phyloP scores from a whole-genome alignment of 2,797 vertebrate genomes.

The Phalanger gymnotis region DNA sequence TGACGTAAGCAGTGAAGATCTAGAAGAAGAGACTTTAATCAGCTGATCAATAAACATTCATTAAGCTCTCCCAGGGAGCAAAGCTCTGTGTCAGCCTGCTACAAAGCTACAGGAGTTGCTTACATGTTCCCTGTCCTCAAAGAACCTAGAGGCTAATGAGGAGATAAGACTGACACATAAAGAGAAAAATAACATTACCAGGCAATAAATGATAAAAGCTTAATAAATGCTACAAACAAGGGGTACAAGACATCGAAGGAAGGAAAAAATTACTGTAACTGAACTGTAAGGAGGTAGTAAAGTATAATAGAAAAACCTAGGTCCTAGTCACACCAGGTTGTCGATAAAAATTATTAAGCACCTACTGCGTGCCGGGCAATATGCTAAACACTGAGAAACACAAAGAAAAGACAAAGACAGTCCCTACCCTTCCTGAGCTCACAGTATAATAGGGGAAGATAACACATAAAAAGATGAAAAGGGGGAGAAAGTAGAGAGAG shows the following conservation, averaged over 20 bases:
- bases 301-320: not conserved
- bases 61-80: not conserved
- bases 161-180: not conserved
- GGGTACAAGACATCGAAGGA: not conserved
- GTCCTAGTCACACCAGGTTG: not conserved
- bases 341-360: not conserved
- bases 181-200: not conserved
- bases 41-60: not conserved
- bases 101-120: not conserved
- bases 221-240: not conserved
- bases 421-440: not conserved
- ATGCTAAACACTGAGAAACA: not conserved
- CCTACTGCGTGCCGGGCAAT: not conserved
- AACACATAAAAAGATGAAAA: not conserved
- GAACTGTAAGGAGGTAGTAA: not conserved
- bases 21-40: constrained; percentile 1
- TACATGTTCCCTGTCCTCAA: not conserved
- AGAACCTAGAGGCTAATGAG: not conserved
- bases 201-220: not conserved
- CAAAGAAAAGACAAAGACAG: not conserved
- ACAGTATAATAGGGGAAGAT: not conserved
- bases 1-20: not conserved
- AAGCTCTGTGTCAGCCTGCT: not conserved
- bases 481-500: not conserved
- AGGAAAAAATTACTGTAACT: not conserved